Conservation (phyloP, 2,113 vertebrate genomes). For the Callithrix jacchus region DNA sequence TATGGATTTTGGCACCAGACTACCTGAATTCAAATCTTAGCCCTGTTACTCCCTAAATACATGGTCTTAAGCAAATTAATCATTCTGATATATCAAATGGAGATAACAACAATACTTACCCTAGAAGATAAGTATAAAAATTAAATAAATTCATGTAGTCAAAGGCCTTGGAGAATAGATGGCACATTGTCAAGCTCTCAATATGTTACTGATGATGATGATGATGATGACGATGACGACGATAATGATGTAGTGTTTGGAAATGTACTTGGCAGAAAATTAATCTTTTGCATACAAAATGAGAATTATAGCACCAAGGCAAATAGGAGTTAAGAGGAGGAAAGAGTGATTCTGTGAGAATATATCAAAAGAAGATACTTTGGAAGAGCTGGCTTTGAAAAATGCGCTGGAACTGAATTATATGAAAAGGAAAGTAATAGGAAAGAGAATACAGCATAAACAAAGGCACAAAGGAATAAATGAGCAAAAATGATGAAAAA, state of each 20-base stretch:
- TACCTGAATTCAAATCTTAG: not conserved
- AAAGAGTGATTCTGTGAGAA: not conserved
- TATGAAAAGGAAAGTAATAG: not conserved
- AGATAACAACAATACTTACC: not conserved
- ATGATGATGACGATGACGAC: not conserved
- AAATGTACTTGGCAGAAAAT: not conserved
- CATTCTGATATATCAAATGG: not conserved
- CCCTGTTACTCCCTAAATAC: not conserved
- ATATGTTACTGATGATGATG: not conserved
- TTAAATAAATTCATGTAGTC: not conserved
- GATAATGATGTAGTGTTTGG: not conserved
- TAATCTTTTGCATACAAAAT: slow-evolving; percentile 4
- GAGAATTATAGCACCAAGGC: not conserved
- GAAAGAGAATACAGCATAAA: not conserved
- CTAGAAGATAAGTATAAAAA: not conserved
- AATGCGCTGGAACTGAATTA: not conserved
- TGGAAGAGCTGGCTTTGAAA: not conserved
- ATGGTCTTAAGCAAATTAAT: not conserved
- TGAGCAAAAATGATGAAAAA: slow-evolving; percentile 1
- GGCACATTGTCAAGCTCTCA: not conserved
- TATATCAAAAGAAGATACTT: not conserved
- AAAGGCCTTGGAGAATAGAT: not conserved
- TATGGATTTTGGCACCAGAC: not conserved
- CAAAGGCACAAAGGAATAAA: not conserved
- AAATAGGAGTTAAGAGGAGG: not conserved